Evolutionary conservation across 1,140 invertebrate genomes (phyloP).

Genomic region (Zaprionus inermis): DNA sequence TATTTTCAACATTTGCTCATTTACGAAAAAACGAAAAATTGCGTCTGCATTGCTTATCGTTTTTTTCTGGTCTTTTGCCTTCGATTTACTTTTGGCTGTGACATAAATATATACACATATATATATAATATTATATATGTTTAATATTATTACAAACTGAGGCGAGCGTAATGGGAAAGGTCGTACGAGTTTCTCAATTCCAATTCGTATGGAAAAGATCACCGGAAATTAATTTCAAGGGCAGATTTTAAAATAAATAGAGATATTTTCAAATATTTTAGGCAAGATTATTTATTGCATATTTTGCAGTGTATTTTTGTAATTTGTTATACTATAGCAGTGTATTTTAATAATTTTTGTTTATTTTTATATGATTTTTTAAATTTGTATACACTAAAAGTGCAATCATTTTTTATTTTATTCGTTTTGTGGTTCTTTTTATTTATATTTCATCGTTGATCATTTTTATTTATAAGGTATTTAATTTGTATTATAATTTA

Average conservation of each 20-base stretch:
- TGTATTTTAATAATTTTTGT: not conserved
- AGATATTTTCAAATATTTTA: not conserved
- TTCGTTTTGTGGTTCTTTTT: not conserved
- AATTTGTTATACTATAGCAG: not conserved
- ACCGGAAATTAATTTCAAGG: constrained; percentile 35
- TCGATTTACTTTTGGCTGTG: constrained; percentile 57
- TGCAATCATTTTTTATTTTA: not conserved
- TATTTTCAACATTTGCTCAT: constrained; percentile 68
- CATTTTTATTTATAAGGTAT: too few species aligned
- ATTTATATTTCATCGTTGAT: not conserved
- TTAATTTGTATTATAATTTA: too few species aligned
- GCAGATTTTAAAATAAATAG: not conserved
- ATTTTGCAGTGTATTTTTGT: not conserved
- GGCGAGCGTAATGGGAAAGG: constrained; percentile 33
- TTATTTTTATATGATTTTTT: not conserved
- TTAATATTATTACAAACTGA: constrained; percentile 35
- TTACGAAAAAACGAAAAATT: constrained; percentile 39
- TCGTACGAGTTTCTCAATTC: constrained; percentile 11
- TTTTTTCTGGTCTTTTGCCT: constrained; percentile 10
- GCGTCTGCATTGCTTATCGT: constrained; percentile 7
- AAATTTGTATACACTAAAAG: not conserved
- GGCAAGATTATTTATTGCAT: not conserved
- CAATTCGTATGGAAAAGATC: not conserved
- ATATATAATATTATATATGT: constrained; percentile 15
- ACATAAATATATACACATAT: constrained; percentile 44